Base-by-base conservation (phyloP, 2,797 vertebrate species). In the Helicolenus hilgendorfi region DNA sequence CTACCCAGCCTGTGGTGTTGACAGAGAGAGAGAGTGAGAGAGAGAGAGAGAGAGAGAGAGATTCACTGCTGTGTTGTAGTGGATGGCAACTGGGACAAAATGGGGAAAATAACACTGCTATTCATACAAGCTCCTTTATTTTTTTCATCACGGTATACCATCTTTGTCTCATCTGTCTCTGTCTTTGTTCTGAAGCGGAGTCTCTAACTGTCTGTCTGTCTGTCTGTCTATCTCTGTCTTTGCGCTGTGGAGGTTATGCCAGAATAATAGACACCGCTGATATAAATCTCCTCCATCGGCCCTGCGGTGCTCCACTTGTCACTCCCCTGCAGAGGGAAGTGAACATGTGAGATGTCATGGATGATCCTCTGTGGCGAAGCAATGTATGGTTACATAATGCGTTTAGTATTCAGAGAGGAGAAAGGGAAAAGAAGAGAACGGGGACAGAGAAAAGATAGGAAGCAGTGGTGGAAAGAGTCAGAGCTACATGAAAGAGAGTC, bases 401-500 rank as follows among this genome's bases (percentile, higher is more conserved):
- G 58, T 91, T 94, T 89, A 84, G 83, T 87, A 93, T 94, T 94
- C 91, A 92, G 76, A 77, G 81, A 89, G 78, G 38, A 81, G 79
- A 88, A 59, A 59, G 73, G 55, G 58, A 67, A 33, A 24, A 45
- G 69, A 71, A 15, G 68, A 77, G 73, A 63, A 55, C 7, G 49
- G 35, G 63, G 64, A 80, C 5, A 45, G 65, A 87, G 69, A 26
- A 33, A 78, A 79, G 76, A 85, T 11, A 10, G 67, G 63, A 77
- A n/a, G 64, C 72, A 76, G 67, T n/a, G 76, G 73, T 73, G 76
- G 78, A 70, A 79, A 62, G 68, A 83, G 69, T 77, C 65, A 75
- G 62, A 31, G 77, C 60, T 7, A 31, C 67, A 74, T 74, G 35
- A 77, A 68, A 65, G 70, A 53, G 7, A 45, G 71, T 10, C 0